Evolutionary conservation across 2,888 invertebrate genomes (phyloP), one percentile per base, ranked within the genome.

Genomic region (Papilio demoleus): DNA sequence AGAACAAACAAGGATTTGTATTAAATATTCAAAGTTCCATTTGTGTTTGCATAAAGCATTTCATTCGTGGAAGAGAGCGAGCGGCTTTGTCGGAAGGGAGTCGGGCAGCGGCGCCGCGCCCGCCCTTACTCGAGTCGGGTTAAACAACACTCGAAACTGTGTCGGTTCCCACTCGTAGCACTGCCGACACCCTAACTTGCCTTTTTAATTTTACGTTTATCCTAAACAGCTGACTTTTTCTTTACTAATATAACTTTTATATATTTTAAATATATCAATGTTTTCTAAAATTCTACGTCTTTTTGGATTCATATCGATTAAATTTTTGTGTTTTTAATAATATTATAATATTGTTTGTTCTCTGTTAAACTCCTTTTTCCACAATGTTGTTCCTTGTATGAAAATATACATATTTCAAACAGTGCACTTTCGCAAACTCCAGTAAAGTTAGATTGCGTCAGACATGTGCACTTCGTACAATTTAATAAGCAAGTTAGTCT

Each of bases 1-100:
- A 53, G n/a, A 50, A 53, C 53, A 53, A 53, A 53, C 53, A 53
- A 27, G n/a, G 53, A 53, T 53, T 53, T 53, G 27, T 53, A 53
- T 53, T 27, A 53, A 53, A 53, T 53, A 53, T 53, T 53, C n/a
- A 53, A 53, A 53, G 27, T 53, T 53, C 53, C 27, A 53, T 53
- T 53, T 53, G 53, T 53, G 27, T 53, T 53, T 53, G 27, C 24
- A 53, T 53, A 27, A 27, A 53, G 53, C 53, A 27, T 27, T 53
- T 53, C 53, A 14, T 53, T 6, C 27, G 27, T 27, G n/a, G n/a
- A 27, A 27, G 14, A 14, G 47, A 12, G 47, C 12, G 24, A n/a
- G n/a, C 24, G 50, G 4, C 14, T 9, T 17, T 24, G 14, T 53
- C 27, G 27, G 53, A 27, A n/a, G 53, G 27, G 53, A n/a, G 50